These are phyloP conservation scores for Abramis brama DNA, from an alignment of 2,113 vertebrate genomes.

Conservation along the genomic window DNA sequence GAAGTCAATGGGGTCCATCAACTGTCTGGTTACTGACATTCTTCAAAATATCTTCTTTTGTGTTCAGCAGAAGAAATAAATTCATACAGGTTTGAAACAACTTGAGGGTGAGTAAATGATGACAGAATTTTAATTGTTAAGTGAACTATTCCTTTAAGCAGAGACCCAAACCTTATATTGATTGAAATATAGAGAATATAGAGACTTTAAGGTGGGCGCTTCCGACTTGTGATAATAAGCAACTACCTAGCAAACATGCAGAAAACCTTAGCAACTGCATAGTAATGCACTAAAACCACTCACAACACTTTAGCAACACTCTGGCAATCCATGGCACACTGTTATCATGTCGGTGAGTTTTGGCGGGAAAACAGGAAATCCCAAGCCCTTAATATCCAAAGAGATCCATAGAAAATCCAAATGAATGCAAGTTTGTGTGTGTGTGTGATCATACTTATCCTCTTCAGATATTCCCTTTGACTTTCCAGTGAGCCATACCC, in stretches of 20 bases:
- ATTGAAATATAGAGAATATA: not conserved
- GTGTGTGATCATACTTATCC: not conserved
- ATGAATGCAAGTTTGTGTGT: not conserved
- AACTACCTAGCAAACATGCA: not conserved
- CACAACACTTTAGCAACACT: not conserved
- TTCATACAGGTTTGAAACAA: too few species aligned
- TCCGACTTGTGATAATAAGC: not conserved
- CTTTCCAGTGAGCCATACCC: constrained; percentile 3
- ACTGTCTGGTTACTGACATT: too few species aligned
- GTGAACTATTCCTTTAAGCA: too few species aligned
- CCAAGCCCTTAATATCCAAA: not conserved
- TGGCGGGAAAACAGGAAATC: not conserved
- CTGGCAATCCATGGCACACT: not conserved
- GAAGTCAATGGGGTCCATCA: too few species aligned
- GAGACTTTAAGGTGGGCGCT: not conserved
- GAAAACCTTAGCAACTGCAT: too few species aligned
- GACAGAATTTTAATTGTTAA: too few species aligned
- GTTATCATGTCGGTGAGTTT: not conserved
- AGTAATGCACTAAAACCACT: too few species aligned
- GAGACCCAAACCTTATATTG: too few species aligned
- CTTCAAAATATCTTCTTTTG: too few species aligned
- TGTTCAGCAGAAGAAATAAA: too few species aligned
- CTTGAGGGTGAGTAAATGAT: too few species aligned
- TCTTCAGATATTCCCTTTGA: constrained; percentile 14
- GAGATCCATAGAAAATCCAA: constrained; percentile 6